Evolutionary conservation across 2,113 vertebrate genomes (phyloP), one percentile per base, ranked within the genome.

Genomic region (Balaeniceps rex): DNA sequence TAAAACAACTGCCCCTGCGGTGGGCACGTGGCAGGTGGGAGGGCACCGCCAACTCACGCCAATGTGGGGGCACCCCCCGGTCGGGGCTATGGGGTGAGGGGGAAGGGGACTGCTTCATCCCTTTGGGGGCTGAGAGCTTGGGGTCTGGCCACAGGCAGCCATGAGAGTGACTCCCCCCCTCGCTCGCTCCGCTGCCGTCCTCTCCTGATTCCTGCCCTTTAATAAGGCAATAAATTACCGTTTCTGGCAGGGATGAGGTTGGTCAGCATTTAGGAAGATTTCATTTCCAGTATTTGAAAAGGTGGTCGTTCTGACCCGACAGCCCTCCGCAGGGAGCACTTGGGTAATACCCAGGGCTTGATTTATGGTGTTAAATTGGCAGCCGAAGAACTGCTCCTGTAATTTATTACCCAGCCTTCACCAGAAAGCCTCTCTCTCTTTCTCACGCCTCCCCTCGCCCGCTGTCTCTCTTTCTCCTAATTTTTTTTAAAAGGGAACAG

Each of bases 341-440:
- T 98, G 97, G 98, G 97, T 96, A 95, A 98, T 97, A 95, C 94
- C 96, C 97, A 83, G 89, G 71, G 36, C 96, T 97, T 98, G 98
- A 99, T 99, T 99, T 99, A 98, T 98, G 98, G 83, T 91, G 95
- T 95, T 96, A 96, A 94, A 97, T 98, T 98, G 97, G 97, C 97
- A 98, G 97, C 92, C 95, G 97, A 97, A 95, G 97, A 98, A 93
- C 97, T 97, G 93, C 87, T 98, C 97, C 93, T 96, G 86, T 96
- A 98, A 98, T 98, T 98, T 98, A 99, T 98, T 98, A 98, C 96
- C 92, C 83, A 89, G 79, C 93, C 96, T 94, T 95, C 69, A 93
- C 87, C 88, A 94, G 90, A 94, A 95, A 94, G 79, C 81, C 75
- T 92, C 80, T 75, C 71, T 91, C 74, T 88, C 88, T 92, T 77